Conservation (phyloP, 1,140 invertebrate genomes). For the Drosophila takahashii region DNA sequence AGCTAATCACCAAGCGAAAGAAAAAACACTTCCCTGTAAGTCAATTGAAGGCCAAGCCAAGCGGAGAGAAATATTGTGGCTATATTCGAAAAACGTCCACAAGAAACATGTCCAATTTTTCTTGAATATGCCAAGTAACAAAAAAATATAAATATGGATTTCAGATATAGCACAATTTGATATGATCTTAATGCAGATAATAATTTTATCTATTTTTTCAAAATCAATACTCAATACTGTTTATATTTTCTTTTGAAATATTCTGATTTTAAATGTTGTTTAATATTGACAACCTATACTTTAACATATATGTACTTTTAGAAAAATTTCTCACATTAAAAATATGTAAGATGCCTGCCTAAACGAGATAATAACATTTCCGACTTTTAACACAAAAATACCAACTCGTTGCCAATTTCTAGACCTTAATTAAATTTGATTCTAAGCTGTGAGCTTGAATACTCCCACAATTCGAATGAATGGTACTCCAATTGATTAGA, state of each 20-base stretch:
- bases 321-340: no score
- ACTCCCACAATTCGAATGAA: background rate
- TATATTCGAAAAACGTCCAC: no score
- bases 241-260: no score
- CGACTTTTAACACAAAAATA: background rate
- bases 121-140: background rate
- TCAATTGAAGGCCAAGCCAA: conserved; percentile 30
- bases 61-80: background rate
- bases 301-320: no score
- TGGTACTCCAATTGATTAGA: background rate
- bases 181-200: no score
- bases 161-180: no score
- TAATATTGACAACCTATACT: no score
- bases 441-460: background rate
- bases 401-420: background rate
- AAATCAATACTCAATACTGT: no score
- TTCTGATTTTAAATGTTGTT: no score
- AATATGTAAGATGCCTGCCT: no score
- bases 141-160: no score
- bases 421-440: background rate
- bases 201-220: no score
- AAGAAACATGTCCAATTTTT: background rate
- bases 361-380: background rate
- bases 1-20: conserved; percentile 43
- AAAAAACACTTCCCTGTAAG: conserved; percentile 18